Conservation (phyloP, 1,140 invertebrate species). For the Drosophila truncata region DNA sequence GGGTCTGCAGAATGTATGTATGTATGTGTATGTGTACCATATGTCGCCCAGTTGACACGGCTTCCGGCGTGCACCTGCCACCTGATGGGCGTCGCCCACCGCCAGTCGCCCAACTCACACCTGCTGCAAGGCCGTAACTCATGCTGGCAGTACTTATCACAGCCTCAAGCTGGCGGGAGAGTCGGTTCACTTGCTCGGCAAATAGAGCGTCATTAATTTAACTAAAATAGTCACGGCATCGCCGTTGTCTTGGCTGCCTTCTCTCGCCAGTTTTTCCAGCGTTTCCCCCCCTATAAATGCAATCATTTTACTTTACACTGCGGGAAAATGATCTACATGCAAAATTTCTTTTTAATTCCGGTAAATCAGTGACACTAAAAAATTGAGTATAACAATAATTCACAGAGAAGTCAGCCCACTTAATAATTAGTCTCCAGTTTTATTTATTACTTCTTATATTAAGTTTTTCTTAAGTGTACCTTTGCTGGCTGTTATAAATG, state of each 20-base stretch:
- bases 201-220: conserved; percentile 82
- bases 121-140: conserved; percentile 48
- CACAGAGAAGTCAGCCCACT: not conserved
- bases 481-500: conserved; percentile 66
- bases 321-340: too few relatives aligned
- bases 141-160: conserved; percentile 70
- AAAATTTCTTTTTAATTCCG: too few relatives aligned
- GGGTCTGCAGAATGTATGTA: conserved; percentile 14
- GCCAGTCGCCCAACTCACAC: conserved; percentile 1
- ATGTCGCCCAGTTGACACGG: conserved; percentile 30
- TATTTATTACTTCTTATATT: not conserved
- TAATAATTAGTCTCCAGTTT: not conserved
- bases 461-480: not conserved
- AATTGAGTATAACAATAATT: not conserved
- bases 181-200: conserved; percentile 63
- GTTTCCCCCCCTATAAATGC: conserved; percentile 51
- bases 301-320: conserved; percentile 72
- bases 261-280: conserved; percentile 13
- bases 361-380: not conserved
- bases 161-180: conserved; percentile 39
- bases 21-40: conserved; percentile 21
- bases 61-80: conserved; percentile 3
- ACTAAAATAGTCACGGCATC: conserved; percentile 75
- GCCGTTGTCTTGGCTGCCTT: conserved; percentile 33
- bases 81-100: not conserved